Evolutionary conservation across 2,888 invertebrate genomes (phyloP), one percentile per base, ranked within the genome.

Genomic region (Cosmopolites sordidus): DNA sequence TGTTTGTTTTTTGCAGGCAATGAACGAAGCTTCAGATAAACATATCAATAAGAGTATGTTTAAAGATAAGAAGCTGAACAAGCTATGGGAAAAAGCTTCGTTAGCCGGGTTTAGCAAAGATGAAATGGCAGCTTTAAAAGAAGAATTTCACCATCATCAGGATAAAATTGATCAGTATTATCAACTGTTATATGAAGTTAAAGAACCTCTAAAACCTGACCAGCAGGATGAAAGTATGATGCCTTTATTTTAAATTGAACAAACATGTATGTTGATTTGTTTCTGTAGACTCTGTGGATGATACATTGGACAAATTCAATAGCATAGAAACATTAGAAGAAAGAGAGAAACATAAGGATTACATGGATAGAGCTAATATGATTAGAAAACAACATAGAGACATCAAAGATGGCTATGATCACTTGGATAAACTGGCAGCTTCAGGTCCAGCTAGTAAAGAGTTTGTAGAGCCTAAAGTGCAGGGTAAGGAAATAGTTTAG

Each of bases 131-230:
- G 83, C 90, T 0, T 72, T 96, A 12, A 88, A 86, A 67, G 89
- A 94, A 70, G 96, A 96, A 73, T 94, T 96, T 67, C 75, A 76
- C 15, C 94, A 95, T 71, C 93, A 96, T 68, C 92, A 95, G 71
- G 89, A 93, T 62, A 95, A 94, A 75, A 83, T 95, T 44, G 89
- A 94, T 70, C 87, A 95, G 67, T 95, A 92, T 69, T 88, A 91
- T 71, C 82, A 85, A 39, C 71, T 95, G 52, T 76, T 92, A 46
- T 80, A 83, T 60, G 86, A 89, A 64, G 76, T 87, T 22, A 85
- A 88, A 61, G 64, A 60, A 4, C n/a, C 11, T 33, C 5, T 12
- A 3, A 11, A 4, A 3, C 3, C n/a, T 39, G 82, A 85, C 60
- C 77, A 78, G 72, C 45, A 15, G 22, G 53, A 53, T 12, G 44